These are phyloP conservation scores for Limnephilus auricula DNA, from an alignment of 2,888 invertebrate species.

Conservation along the genomic window DNA sequence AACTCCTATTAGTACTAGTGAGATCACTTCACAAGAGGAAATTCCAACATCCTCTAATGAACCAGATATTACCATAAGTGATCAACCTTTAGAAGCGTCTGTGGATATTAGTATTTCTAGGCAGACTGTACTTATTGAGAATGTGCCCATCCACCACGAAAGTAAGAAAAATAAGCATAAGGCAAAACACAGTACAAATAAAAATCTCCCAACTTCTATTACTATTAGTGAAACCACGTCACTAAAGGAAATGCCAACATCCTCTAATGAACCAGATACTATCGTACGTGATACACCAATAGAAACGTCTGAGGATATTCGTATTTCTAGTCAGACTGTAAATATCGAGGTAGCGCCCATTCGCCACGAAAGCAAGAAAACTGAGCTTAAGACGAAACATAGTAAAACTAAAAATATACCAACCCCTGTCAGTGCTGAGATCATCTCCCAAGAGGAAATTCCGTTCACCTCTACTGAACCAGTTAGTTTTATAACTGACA, in stretches of 20 bases:
- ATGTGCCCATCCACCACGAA: not conserved
- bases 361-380: not conserved
- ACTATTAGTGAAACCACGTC: too few species aligned
- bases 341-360: too few species aligned
- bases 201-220: too few species aligned
- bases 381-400: not conserved
- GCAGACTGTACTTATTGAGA: not conserved
- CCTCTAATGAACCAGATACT: too few species aligned
- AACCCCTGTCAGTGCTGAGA: not conserved
- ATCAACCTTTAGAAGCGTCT: not conserved
- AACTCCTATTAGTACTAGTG: too few species aligned
- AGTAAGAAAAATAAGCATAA: not conserved
- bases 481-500: not conserved
- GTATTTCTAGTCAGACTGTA: too few species aligned
- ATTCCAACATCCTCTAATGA: not conserved
- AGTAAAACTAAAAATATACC: not conserved
- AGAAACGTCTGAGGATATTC: too few species aligned
- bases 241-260: too few species aligned
- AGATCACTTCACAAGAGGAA: too few species aligned
- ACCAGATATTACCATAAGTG: not conserved
- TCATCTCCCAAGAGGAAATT: not conserved
- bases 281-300: too few species aligned
- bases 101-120: not conserved
- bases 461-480: not conserved
- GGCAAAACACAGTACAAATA: too few species aligned